Base-by-base conservation (phyloP, 2,888 invertebrate genomes). In the Herminia tarsipennalis region DNA sequence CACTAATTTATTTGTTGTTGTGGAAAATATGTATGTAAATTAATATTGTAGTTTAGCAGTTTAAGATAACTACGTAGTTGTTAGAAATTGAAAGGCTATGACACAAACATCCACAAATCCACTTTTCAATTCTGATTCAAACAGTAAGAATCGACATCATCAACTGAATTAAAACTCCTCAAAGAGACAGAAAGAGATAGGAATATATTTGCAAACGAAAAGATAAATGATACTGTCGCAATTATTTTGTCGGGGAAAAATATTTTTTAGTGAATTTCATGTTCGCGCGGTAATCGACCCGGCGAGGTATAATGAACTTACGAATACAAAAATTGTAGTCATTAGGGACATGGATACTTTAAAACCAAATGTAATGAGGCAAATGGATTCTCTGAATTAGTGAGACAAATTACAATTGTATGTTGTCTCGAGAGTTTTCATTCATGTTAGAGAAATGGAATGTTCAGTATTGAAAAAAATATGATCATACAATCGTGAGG, bases 151-250 rank as follows among this genome's bases (percentile, higher is more conserved):
- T 48, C 32, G 49, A 36, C 16, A 38, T 40, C 30, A 38, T 22
- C 30, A 30, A 47, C 42, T 35, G 29, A 63, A 66, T 62, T 54
- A 51, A 66, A 43, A 48, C 35, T 40, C 14, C 42, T 47, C 29
- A 47, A 52, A 63, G 44, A 55, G 21, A 28, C 6, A 29, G 40
- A 58, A 43, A 47, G 29, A 39, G 45, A 50, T 18, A 35, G 17
- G 43, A 6, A 44, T 36, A 46, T 38, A 34, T 58, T 50, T 13
- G 37, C 32, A 47, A 53, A 51, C 22, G 46, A 33, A 43, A 67
- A 67, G 65, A 65, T 67, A 55, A 65, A 65, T 60, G 57, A 42
- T 34, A 20, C 48, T 29, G 57, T 30, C 61, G 48, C 54, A 64
- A 61, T 64, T 53, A 53, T 60, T 64, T 64, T 48, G 46, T 37